Base-by-base conservation (phyloP, 1,140 invertebrate genomes). In the Pseudoatta argentina region DNA sequence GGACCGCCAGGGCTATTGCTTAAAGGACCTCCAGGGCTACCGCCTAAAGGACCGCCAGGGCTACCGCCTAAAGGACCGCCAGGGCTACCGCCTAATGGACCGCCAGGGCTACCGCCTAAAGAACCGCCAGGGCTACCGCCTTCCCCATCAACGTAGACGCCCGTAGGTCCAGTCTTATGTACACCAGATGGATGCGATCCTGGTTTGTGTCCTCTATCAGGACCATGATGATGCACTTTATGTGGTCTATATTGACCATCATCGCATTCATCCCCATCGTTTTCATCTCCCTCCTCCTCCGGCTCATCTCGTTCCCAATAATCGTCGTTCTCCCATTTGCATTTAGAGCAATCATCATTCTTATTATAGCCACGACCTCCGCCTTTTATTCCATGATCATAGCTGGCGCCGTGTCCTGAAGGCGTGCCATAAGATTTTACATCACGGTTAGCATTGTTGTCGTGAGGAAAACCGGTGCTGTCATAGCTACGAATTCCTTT, bases 311-410 rank as follows among this genome's bases (percentile, higher is more conserved):
- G 55, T 12, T 89, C 89, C 88, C 89, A 89, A 1, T 89, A 87
- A 16, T 89, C 79, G 8, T 89, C 88, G 14, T 89, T 63, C 8
- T 90, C 89, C 89, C 88, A 89, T 34, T 90, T 89, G 53, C 89
- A 90, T 44, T 87, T 89, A 3, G 86, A 12, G 3, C 89, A 89
- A 0, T 75, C 57, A 53, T 6, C 1, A 14, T 82, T 34, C 64
- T 69, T 81, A 69, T 71, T 86, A 24, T 27, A 21, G 7, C 27
- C 53, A 0, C 21, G 82, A 21, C 30, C 71, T 48, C 63, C 67
- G 24, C 16, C 39, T 48, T 77, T 72, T 8, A 39, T 55, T 51
- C 85, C 72, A 4, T 44, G 51, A 30, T 61, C 53, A 73, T 27
- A 21, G 2, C 39, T 44, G n/a, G 6, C 48, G 30, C 63, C 77